Conservation (phyloP, 2,888 invertebrate species). For the Hyalella azteca region DNA sequence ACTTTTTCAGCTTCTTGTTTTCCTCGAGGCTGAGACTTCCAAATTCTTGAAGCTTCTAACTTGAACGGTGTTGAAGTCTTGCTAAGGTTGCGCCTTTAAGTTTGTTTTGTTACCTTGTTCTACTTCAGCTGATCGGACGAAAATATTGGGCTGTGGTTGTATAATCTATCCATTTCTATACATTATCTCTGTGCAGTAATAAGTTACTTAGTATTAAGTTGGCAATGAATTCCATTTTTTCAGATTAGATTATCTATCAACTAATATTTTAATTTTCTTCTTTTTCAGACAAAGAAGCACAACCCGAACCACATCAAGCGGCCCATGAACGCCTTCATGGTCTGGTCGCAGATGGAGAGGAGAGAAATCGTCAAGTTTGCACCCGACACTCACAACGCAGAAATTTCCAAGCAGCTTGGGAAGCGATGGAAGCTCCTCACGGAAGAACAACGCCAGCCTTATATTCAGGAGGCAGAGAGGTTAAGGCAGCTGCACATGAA, state of each 20-base stretch:
- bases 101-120: too few relatives aligned
- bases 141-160: too few relatives aligned
- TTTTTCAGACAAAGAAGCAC: conserved; percentile 90
- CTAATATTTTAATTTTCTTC: conserved; percentile 16
- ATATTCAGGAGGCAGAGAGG: conserved; percentile 57
- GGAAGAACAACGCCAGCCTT: conserved; percentile 55
- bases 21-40: not conserved
- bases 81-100: too few relatives aligned
- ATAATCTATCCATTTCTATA: too few relatives aligned
- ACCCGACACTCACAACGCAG: conserved; percentile 99
- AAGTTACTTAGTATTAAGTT: too few relatives aligned
- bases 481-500: conserved; percentile 57
- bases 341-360: conserved; percentile 97
- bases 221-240: too few relatives aligned
- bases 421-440: conserved; percentile 57
- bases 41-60: not conserved
- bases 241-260: too few relatives aligned
- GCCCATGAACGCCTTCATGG: conserved; percentile 99
- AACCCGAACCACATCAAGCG: conserved; percentile 97
- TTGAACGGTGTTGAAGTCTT: too few relatives aligned
- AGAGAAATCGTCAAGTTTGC: conserved; percentile 94
- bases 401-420: conserved; percentile 92
- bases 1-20: conserved; percentile 18
- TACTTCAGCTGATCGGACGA: too few relatives aligned
- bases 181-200: too few relatives aligned